Percentiles rank a stretch among this genome's conserved stretches.
These are phyloP conservation scores for Triplophysa tibetana DNA, from an alignment of 2,113 vertebrate species.

Conservation along the genomic window DNA sequence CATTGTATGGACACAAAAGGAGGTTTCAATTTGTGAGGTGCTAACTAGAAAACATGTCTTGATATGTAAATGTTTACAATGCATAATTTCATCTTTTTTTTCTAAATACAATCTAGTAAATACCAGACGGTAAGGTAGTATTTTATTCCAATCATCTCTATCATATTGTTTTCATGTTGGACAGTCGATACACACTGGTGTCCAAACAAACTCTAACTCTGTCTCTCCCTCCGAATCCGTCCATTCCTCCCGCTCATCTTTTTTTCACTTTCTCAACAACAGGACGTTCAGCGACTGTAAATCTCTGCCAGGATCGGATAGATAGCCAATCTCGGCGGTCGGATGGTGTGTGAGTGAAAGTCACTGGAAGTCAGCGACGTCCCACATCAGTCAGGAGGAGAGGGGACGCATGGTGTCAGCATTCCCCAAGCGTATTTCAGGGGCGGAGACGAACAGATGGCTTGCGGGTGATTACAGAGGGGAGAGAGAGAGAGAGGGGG, in stretches of 20 bases:
- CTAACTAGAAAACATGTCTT: too few relatives aligned
- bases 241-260: not conserved
- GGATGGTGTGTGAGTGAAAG: constrained; percentile 38
- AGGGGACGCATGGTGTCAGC: constrained; percentile 33
- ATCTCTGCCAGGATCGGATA: not conserved
- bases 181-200: not conserved
- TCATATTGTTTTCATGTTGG: not conserved
- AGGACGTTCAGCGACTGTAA: not conserved
- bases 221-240: not conserved
- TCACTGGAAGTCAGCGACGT: constrained; percentile 45
- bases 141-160: not conserved
- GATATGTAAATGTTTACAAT: too few relatives aligned
- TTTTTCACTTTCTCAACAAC: not conserved
- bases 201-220: not conserved
- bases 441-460: constrained; percentile 44
- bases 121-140: not conserved
- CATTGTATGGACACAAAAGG: too few relatives aligned
- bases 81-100: too few relatives aligned
- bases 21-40: too few relatives aligned
- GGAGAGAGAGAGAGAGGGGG: not conserved
- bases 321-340: constrained; percentile 32
- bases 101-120: too few relatives aligned
- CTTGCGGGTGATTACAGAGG: constrained; percentile 21
- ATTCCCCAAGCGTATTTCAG: constrained; percentile 12
- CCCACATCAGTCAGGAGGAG: constrained; percentile 41